Evolutionary conservation across 2,797 vertebrate species (phyloP), one percentile per base, ranked within the genome.

Genomic region (Hephaestus fuliginosus): DNA sequence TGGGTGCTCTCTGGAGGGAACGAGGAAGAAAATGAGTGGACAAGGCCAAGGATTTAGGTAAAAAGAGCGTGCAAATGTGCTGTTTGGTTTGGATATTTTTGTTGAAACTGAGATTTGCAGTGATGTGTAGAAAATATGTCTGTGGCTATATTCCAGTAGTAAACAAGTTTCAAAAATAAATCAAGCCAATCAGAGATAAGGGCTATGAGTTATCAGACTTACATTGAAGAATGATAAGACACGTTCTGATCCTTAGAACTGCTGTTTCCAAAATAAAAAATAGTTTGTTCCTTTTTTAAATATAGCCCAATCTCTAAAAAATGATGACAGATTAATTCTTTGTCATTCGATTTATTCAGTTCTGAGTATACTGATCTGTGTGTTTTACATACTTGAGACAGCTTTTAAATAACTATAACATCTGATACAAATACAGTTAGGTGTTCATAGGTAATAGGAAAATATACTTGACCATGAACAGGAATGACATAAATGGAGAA

Each of bases 1-100:
- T 99, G 98, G 30, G 98, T 99, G 33, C 97, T 97, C 95, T 99
- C 98, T 99, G 92, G 0, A 28, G 64, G 39, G 0, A 15, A 5
- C 44, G 52, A 48, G 12, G n/a, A 18, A n/a, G n/a, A n/a, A 28
- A 18, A 22, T 18, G 55, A 46, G 25, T 1, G 2, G 5, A 5
- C 20, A 14, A 63, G n/a, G 60, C 3, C 25, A 25, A 44, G 25
- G 62, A 65, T 33, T 7, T 48, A 8, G 17, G 10, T 17, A 66
- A 11, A 4, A 28, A 41, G 13, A 52, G 33, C 33, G 33, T 36
- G 33, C 14, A 18, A 20, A 6, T 22, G 13, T 4, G 5, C 17
- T 30, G 10, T 18, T 58, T 10, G 7, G 7, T n/a, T 48, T 33
- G 20, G 5, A 41, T n/a, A 39, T 25, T 12, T 13, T 18, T 30